phyloP scores from a whole-genome alignment of 2,888 invertebrate genomes.

The Pegoplata infirma region DNA sequence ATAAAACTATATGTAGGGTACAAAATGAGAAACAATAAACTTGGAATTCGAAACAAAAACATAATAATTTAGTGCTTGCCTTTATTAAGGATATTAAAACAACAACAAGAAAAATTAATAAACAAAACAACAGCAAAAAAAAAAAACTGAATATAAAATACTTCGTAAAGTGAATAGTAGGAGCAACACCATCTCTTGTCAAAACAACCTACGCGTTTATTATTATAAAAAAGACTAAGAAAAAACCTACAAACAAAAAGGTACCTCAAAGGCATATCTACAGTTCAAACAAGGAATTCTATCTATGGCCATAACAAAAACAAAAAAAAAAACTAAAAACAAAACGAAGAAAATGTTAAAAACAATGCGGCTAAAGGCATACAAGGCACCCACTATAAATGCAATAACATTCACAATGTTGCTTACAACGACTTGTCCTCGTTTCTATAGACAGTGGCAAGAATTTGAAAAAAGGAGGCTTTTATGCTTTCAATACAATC shows the following conservation, averaged over 20 bases:
- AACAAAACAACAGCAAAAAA: too few species aligned
- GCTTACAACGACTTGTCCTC: slow-evolving; percentile 32
- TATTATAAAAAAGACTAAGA: slow-evolving; percentile 23
- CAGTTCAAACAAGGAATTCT: slow-evolving; percentile 40
- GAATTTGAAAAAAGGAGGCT: slow-evolving; percentile 37
- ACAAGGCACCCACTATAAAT: slow-evolving; percentile 56
- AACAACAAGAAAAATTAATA: slow-evolving; percentile 44
- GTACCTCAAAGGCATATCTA: slow-evolving; percentile 47
- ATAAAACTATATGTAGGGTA: background rate
- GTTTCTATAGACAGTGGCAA: slow-evolving; percentile 38
- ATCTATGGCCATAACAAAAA: slow-evolving; percentile 33
- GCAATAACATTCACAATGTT: slow-evolving; percentile 50
- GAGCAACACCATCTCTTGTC: slow-evolving; percentile 36
- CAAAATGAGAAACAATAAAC: slow-evolving; percentile 1
- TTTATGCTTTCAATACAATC: slow-evolving; percentile 34
- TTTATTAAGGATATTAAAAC: slow-evolving; percentile 38
- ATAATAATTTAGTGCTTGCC: slow-evolving; percentile 35
- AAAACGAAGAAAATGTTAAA: too few species aligned
- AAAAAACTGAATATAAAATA: slow-evolving; percentile 31
- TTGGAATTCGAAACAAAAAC: slow-evolving; percentile 33
- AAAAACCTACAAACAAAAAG: slow-evolving; percentile 25
- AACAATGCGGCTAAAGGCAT: too few species aligned
- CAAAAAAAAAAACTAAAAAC: slow-evolving; percentile 28
- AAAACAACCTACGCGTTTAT: slow-evolving; percentile 41
- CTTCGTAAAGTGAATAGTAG: slow-evolving; percentile 12